Base-by-base conservation (phyloP, 2,888 invertebrate species). In the Andrena haemorrhoa region DNA sequence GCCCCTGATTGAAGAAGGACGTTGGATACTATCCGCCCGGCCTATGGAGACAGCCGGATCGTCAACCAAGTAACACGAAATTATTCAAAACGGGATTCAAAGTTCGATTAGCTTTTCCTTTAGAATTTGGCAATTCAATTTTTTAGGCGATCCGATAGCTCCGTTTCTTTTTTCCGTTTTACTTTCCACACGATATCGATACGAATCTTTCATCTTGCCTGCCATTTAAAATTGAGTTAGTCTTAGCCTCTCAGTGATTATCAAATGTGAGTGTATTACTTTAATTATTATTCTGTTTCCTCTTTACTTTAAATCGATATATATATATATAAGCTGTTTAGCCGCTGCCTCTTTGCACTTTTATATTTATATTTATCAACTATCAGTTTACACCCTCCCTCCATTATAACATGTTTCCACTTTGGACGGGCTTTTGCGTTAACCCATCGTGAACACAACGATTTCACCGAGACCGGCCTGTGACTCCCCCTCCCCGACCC, bases 201-300 rank as follows among this genome's bases (percentile, higher is more conserved):
- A 69, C 76, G 51, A 70, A 23, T 63, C 61, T 23, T 75, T 61
- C 20, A 56, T 56, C 70, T 68, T 74, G 70, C 66, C 82, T 81
- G 76, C 64, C 75, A 77, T 84, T 72, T 89, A 92, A 92, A 92
- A 90, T 92, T 89, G 93, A 92, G 93, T 93, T 94, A 94, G 94
- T 94, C 94, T 94, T 93, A 93, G 93, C 92, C 94, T 94, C 94
- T 94, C 93, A 93, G 91, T 94, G 93, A 94, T 94, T 94, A 94
- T 93, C 93, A 93, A 93, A 92, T 92, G 92, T 93, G 89, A 92
- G 91, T 92, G 89, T 90, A 87, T 87, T 79, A 86, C 49, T 87
- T 89, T 87, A 86, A 89, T 89, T 87, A 86, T 89, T 87, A 86
- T 87, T 89, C 87, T 89, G 77, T 82, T 79, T 88, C 82, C 72